phyloP scores from a whole-genome alignment of 1,140 invertebrate genomes.

The Cydia amplana region DNA sequence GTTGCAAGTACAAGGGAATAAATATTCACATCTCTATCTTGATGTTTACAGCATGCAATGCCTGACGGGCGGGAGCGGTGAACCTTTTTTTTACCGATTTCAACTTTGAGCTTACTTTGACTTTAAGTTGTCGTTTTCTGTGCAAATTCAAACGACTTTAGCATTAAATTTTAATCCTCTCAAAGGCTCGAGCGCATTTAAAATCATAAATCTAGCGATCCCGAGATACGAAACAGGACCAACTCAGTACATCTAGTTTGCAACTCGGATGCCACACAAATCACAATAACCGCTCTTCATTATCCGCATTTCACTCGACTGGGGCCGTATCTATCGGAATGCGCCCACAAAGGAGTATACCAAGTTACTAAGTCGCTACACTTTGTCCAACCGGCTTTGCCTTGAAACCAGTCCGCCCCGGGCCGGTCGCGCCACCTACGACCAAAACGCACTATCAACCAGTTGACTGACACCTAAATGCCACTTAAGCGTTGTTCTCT shows the following conservation, averaged over 20 bases:
- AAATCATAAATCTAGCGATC: slow-evolving; percentile 57
- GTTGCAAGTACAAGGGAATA: slow-evolving; percentile 10
- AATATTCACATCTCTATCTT: slow-evolving; percentile 28
- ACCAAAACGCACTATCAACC: slow-evolving; percentile 60
- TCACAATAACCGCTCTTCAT: slow-evolving; percentile 75
- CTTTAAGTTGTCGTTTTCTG: background rate
- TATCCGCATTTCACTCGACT: slow-evolving; percentile 67
- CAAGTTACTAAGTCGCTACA: slow-evolving; percentile 64
- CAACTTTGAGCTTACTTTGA: slow-evolving; percentile 13
- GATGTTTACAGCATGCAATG: slow-evolving; percentile 15
- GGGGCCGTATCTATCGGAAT: slow-evolving; percentile 72
- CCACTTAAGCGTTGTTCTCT: slow-evolving; percentile 71
- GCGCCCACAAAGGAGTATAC: slow-evolving; percentile 69
- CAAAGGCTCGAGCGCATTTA: slow-evolving; percentile 39
- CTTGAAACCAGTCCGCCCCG: slow-evolving; percentile 67
- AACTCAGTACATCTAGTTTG: slow-evolving; percentile 54
- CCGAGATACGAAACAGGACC: slow-evolving; percentile 42
- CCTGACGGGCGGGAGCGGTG: slow-evolving; percentile 10
- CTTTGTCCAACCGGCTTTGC: slow-evolving; percentile 69
- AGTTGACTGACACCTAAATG: slow-evolving; percentile 77
- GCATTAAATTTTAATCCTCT: slow-evolving; percentile 1
- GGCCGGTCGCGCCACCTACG: slow-evolving; percentile 35
- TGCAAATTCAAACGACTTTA: slow-evolving; percentile 6
- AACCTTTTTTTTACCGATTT: slow-evolving; percentile 31
- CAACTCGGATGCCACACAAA: slow-evolving; percentile 64